Evolutionary conservation across 2,113 vertebrate species (phyloP).

Genomic region (Thamnophis sirtalis): DNA sequence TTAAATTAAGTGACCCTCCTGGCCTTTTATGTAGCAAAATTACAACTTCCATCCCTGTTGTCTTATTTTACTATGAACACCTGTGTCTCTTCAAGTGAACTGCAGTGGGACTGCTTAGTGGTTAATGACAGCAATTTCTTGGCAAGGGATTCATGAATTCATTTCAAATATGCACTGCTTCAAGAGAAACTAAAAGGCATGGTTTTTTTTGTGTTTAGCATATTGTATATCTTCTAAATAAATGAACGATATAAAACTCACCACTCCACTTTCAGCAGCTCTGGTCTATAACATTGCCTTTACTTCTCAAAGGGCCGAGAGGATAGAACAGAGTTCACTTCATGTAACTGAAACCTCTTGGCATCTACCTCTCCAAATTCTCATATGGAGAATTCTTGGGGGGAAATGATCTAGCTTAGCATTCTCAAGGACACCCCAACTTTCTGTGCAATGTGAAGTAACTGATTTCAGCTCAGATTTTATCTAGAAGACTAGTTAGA

Average conservation of each 20-base stretch:
- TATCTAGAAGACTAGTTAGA: neutral
- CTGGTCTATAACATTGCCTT: neutral
- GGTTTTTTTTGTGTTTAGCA: neutral
- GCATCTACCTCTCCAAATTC: neutral
- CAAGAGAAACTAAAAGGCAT: neutral
- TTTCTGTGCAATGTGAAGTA: neutral
- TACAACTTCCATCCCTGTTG: conserved; percentile 23
- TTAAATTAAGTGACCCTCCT: conserved; percentile 3
- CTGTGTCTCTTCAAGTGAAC: conserved; percentile 9
- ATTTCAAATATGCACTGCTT: neutral
- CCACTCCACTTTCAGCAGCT: neutral
- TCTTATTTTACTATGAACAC: conserved; percentile 25
- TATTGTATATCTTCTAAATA: neutral
- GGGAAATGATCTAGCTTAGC: neutral
- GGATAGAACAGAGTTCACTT: neutral
- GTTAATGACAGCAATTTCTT: neutral
- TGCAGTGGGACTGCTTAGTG: conserved; percentile 21
- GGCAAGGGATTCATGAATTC: neutral
- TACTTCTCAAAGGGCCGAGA: neutral
- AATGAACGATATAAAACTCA: neutral
- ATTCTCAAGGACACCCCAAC: neutral
- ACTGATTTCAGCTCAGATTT: neutral
- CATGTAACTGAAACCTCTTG: neutral
- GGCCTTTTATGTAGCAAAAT: conserved; percentile 1
- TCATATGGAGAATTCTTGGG: neutral